Evolutionary conservation across 1,140 invertebrate genomes (phyloP).

Genomic region (Parasteatoda tepidariorum): DNA sequence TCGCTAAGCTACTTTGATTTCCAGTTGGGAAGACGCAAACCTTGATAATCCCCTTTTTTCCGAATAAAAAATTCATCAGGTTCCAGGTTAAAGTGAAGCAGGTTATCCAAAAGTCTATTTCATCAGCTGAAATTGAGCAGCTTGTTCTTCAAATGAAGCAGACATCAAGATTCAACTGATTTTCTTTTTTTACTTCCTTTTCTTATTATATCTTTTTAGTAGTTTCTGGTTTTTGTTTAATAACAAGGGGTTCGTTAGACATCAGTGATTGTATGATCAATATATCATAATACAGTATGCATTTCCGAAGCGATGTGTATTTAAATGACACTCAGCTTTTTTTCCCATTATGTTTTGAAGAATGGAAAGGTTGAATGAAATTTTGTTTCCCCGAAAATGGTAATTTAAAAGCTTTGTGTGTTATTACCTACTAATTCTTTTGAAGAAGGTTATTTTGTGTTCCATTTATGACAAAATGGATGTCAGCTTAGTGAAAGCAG

Average conservation of each 20-base stretch:
- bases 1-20: slow-evolving; percentile 17
- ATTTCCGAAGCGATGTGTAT: too few relatives aligned
- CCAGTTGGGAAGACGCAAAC: background rate
- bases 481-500: too few relatives aligned
- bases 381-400: too few relatives aligned
- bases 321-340: too few relatives aligned
- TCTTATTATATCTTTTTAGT: background rate
- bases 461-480: too few relatives aligned
- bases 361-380: too few relatives aligned
- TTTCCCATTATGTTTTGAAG: too few relatives aligned
- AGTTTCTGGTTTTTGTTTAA: background rate
- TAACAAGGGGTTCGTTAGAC: background rate
- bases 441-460: too few relatives aligned
- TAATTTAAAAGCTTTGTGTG: too few relatives aligned
- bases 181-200: background rate
- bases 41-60: slow-evolving; percentile 22
- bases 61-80: slow-evolving; percentile 13
- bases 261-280: too few relatives aligned
- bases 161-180: slow-evolving; percentile 8
- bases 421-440: too few relatives aligned
- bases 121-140: background rate
- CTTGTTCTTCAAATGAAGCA: background rate
- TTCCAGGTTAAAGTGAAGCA: background rate
- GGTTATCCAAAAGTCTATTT: background rate
- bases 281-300: too few relatives aligned